Base-by-base conservation (phyloP, 2,888 invertebrate species). In the Caenorhabditis panamensis region DNA sequence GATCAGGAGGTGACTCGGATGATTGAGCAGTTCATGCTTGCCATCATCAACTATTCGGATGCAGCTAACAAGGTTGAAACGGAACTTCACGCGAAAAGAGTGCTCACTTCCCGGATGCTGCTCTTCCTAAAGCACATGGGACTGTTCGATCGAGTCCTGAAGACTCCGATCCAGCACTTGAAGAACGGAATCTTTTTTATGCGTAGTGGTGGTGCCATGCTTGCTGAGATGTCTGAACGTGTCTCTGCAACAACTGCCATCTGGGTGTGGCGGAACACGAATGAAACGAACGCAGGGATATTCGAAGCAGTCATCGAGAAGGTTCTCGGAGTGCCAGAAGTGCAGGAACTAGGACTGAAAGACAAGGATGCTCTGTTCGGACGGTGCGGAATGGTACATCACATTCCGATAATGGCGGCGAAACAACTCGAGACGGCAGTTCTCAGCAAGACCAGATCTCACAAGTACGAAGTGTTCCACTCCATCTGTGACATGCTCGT, bases 51-150 rank as follows among this genome's bases (percentile, higher is more conserved):
- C 31, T 81, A 76, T 37, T 73, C 76, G 41, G 72, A 81, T 26
- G 71, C 81, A 8, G 51, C 72, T 1, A 81, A 81, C 59, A 77
- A 71, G 20, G 67, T 62, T 2, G 76, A 81, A n/a, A 77, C 81
- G 13, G 81, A 81, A 47, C n/a, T 81, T 1, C 71, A 77, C 22
- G 81, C 81, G 16, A 81, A 81, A 24, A 16, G 56, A 36, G 76
- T 81, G 13, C 49, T 81, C 13, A 68, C 72, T 9, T 37, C 62
- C n/a, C 49, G 81, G 44, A 71, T 77, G 36, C 24, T 62, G 4
- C 63, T 81, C 2, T 81, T 81, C 41, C 47, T 81, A 41, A 66
- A 63, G 24, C 81, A 81, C 47, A 81, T 81, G 81, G 71, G 67
- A 3, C n/a, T 81, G 1, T 72, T 18, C 16, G 81, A 81, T 1